Percentiles rank a stretch among this genome's conserved stretches.
phyloP scores from a whole-genome alignment of 2,888 invertebrate species.

The Lycophotia porphyrea region DNA sequence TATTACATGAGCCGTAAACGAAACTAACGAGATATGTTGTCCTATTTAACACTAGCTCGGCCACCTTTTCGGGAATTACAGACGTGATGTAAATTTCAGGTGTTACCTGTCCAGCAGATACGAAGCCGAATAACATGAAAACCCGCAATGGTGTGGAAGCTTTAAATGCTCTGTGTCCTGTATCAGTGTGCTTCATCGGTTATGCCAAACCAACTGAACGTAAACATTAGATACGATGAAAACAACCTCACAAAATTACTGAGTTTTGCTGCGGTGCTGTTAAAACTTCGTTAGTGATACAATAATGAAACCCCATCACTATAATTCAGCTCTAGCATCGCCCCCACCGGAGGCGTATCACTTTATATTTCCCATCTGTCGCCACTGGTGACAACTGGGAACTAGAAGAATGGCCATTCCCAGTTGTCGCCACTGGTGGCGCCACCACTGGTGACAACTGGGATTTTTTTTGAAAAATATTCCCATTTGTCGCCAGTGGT shows the following conservation, averaged over 20 bases:
- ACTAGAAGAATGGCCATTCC: no score
- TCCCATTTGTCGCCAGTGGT: no score
- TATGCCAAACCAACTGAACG: conserved; percentile 27
- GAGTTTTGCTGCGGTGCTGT: no score
- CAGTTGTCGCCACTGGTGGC: no score
- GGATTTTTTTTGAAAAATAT: no score
- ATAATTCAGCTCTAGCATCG: no score
- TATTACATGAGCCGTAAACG: not conserved
- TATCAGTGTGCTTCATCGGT: conserved; percentile 33
- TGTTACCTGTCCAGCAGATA: conserved; percentile 37
- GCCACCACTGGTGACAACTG: no score
- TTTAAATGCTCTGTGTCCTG: conserved; percentile 32
- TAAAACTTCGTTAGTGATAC: no score
- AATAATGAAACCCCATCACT: no score
- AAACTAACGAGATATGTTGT: not conserved
- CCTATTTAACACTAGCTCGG: not conserved
- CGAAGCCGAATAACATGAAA: conserved; percentile 35
- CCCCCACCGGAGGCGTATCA: no score
- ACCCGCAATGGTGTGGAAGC: conserved; percentile 6
- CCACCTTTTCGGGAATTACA: not conserved
- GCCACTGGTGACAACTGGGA: no score
- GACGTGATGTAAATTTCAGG: not conserved
- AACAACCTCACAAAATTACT: not conserved
- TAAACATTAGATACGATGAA: conserved; percentile 9
- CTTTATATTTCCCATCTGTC: no score